These are phyloP conservation scores for Alexandromys fortis DNA, from an alignment of 2,113 vertebrate genomes.

Conservation along the genomic window DNA sequence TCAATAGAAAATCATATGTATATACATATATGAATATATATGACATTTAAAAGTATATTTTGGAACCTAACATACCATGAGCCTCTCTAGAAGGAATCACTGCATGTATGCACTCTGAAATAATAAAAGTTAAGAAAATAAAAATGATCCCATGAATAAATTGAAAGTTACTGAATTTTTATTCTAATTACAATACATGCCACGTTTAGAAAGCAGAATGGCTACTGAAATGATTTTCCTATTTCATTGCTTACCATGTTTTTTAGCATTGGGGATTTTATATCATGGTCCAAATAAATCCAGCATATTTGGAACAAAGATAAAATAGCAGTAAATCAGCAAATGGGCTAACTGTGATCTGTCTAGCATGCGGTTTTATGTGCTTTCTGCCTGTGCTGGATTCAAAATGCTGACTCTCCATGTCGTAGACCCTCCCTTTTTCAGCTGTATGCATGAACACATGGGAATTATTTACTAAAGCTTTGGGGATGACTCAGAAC, in stretches of 20 bases:
- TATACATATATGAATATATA: not conserved
- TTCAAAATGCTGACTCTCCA: slow-evolving; percentile 35
- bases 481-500: not conserved
- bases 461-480: slow-evolving; percentile 24
- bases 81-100: slow-evolving; percentile 60
- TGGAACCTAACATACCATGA: not conserved
- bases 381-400: not conserved
- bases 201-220: not conserved
- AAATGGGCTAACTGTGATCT: not conserved
- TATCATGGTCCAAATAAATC: not conserved
- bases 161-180: not conserved
- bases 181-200: not conserved
- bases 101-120: slow-evolving; percentile 52
- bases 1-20: not conserved
- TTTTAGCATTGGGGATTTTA: slow-evolving; percentile 29
- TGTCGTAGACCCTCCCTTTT: slow-evolving; percentile 1
- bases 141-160: not conserved
- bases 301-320: slow-evolving; percentile 13
- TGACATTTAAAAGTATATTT: not conserved
- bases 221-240: not conserved
- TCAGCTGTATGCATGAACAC: not conserved
- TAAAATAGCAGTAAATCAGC: not conserved
- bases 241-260: not conserved
- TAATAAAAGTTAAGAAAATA: slow-evolving; percentile 56
- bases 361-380: not conserved